phyloP scores from a whole-genome alignment of 2,797 vertebrate species.

The Pseudopleuronectes americanus region DNA sequence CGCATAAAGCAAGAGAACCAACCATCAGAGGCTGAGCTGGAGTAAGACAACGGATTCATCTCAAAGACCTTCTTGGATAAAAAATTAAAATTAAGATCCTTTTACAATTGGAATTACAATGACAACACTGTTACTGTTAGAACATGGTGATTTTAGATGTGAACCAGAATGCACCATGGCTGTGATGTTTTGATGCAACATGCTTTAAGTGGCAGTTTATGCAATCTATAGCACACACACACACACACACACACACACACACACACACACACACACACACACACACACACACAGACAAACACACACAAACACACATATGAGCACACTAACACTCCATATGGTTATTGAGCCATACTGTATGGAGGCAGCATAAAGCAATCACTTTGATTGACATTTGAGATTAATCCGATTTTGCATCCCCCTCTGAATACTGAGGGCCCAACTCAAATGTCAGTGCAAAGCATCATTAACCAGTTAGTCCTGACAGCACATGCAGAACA shows the following conservation, averaged over 20 bases:
- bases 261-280: neutral
- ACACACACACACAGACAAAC: neutral
- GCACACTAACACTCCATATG: neutral
- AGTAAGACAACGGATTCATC: slow-evolving; percentile 10
- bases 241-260: neutral
- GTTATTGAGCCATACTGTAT: slow-evolving; percentile 3
- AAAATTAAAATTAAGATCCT: neutral
- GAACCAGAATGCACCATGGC: slow-evolving; percentile 15
- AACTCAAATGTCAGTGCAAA: slow-evolving; percentile 42
- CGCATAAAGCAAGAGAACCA: neutral
- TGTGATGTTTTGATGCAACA: slow-evolving; percentile 18
- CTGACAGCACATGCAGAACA: neutral
- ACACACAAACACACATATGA: neutral
- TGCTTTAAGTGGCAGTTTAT: slow-evolving; percentile 8
- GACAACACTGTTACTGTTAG: neutral
- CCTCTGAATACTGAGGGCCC: slow-evolving; percentile 26
- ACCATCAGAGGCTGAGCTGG: slow-evolving; percentile 4
- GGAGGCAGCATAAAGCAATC: slow-evolving; percentile 23
- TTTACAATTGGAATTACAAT: neutral
- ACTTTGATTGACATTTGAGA: slow-evolving; percentile 47
- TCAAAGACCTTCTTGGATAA: neutral
- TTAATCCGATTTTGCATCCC: slow-evolving; percentile 25
- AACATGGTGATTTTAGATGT: neutral
- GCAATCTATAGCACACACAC: neutral
- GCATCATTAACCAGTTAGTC: slow-evolving; percentile 10